Conservation (phyloP, 35 echinoderm and acorn worm species). For the Chiridota heheva region DNA sequence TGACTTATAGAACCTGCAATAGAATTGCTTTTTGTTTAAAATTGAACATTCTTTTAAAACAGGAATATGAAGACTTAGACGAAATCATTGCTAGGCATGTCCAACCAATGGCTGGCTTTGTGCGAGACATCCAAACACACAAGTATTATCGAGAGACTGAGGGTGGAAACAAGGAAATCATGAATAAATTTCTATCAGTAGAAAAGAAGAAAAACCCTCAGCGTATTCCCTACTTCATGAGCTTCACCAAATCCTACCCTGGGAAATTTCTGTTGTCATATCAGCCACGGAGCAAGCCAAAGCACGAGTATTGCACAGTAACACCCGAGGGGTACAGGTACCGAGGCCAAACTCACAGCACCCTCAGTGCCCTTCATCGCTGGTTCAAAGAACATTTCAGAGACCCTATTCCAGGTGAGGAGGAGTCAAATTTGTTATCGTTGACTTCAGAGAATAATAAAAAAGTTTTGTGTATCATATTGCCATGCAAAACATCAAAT, state of each 20-base stretch:
- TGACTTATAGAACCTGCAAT: not conserved
- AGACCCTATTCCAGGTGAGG: slow-evolving; percentile 91
- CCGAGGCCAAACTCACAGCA: slow-evolving; percentile 62
- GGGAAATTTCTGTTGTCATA: slow-evolving; percentile 88
- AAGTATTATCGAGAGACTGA: slow-evolving; percentile 78
- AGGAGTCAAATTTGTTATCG: not conserved
- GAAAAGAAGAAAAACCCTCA: slow-evolving; percentile 79
- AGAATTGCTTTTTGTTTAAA: not conserved
- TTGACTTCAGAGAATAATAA: not conserved
- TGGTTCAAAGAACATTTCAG: slow-evolving; percentile 99
- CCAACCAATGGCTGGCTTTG: slow-evolving; percentile 92
- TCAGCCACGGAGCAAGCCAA: slow-evolving; percentile 76
- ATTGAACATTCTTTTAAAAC: not conserved
- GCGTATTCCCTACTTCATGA: slow-evolving; percentile 92
- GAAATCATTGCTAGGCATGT: slow-evolving; percentile 97
- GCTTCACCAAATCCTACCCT: slow-evolving; percentile 61
- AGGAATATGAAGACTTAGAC: slow-evolving; percentile 96
- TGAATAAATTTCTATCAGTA: slow-evolving; percentile 52
- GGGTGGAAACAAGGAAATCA: slow-evolving; percentile 74
- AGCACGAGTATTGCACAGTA: slow-evolving; percentile 82
- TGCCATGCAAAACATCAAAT: too few relatives aligned
- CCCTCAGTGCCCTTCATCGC: slow-evolving; percentile 76
- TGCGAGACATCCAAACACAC: slow-evolving; percentile 71
- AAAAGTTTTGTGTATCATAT: not conserved
- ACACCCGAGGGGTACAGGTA: slow-evolving; percentile 86